These are phyloP conservation scores for Okamejei kenojei DNA, from an alignment of 2,797 vertebrate genomes.

Conservation along the genomic window DNA sequence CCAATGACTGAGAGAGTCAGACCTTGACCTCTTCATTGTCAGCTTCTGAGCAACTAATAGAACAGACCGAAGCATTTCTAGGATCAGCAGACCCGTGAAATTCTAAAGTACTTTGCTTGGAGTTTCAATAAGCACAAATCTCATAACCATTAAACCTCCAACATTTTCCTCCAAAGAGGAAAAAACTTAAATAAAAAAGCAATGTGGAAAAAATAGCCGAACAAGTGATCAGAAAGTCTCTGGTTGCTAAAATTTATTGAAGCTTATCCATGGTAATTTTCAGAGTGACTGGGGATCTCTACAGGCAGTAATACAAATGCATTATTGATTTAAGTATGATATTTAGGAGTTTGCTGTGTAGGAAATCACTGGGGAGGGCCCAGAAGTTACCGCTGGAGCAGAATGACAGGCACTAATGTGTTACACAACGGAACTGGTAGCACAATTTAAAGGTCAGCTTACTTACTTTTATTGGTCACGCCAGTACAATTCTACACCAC, in stretches of 20 bases:
- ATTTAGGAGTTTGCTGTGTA: not conserved
- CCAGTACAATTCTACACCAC: not conserved
- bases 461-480: not conserved
- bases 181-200: not conserved
- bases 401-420: not conserved
- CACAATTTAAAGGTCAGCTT: conserved; percentile 23
- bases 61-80: not conserved
- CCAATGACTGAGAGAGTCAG: not conserved
- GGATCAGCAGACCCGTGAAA: not conserved
- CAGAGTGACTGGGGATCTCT: not conserved
- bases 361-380: not conserved
- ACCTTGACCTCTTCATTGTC: not conserved
- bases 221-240: not conserved
- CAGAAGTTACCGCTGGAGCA: not conserved
- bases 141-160: not conserved
- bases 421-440: not conserved
- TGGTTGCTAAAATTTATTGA: not conserved
- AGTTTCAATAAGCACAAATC: not conserved
- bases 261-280: not conserved
- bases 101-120: not conserved
- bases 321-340: not conserved
- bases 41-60: not conserved
- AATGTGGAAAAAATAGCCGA: not conserved
- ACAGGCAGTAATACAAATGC: not conserved
- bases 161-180: not conserved